These are phyloP conservation scores for Chrysolina americana DNA, from an alignment of 2,888 invertebrate genomes.

Conservation along the genomic window DNA sequence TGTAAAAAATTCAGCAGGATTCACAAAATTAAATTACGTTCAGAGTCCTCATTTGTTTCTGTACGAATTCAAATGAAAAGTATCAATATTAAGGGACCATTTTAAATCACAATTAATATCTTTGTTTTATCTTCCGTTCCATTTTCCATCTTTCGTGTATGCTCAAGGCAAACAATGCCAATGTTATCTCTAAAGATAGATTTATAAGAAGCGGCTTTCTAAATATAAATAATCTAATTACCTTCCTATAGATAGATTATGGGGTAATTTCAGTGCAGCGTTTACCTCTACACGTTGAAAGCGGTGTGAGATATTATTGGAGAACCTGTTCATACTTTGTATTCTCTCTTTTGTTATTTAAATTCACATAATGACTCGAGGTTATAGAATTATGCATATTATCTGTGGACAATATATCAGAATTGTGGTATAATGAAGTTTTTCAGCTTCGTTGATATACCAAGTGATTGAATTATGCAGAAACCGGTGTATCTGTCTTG, in stretches of 20 bases:
- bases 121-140: background rate
- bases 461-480: background rate
- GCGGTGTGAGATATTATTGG: slow-evolving; percentile 5
- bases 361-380: background rate
- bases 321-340: slow-evolving; percentile 17
- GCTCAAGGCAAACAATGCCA: background rate
- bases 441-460: background rate
- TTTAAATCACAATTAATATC: background rate
- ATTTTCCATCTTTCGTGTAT: background rate
- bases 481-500: too few species aligned
- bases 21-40: too few species aligned
- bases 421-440: background rate
- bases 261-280: slow-evolving; percentile 16
- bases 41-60: background rate
- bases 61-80: background rate
- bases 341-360: slow-evolving; percentile 11
- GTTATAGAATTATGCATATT: slow-evolving; percentile 7
- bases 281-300: slow-evolving; percentile 13
- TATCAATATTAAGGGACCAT: too few species aligned
- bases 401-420: background rate
- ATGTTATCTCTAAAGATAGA: slow-evolving; percentile 7
- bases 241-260: slow-evolving; percentile 30
- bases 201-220: slow-evolving; percentile 2
- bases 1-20: too few species aligned
- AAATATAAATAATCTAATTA: slow-evolving; percentile 27